Evolutionary conservation across 2,888 invertebrate species (phyloP).

Genomic region (Drosophila fungiperda): DNA sequence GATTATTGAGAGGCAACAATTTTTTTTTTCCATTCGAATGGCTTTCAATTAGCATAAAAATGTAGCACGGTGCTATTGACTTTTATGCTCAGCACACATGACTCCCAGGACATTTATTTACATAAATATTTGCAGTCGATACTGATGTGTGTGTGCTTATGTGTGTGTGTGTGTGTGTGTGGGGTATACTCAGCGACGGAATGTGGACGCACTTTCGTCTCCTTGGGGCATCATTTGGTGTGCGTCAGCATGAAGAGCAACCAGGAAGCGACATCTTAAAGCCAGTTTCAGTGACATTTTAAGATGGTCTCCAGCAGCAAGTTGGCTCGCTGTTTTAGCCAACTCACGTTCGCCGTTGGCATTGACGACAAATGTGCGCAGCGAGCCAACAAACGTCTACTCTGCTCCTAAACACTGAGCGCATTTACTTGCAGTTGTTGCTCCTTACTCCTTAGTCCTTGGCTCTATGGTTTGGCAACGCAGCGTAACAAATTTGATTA

Average conservation of each 20-base stretch:
- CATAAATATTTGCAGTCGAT: conserved; percentile 61
- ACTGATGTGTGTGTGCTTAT: conserved; percentile 7
- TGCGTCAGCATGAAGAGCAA: conserved; percentile 24
- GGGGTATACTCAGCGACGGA: conserved; percentile 8
- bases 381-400: conserved; percentile 47
- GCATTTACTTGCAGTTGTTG: conserved; percentile 35
- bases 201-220: conserved; percentile 53
- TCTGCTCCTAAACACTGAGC: conserved; percentile 14
- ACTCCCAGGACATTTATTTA: conserved; percentile 65
- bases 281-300: conserved; percentile 46
- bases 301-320: conserved; percentile 19
- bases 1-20: conserved; percentile 41
- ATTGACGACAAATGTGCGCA: conserved; percentile 68
- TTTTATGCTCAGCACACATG: conserved; percentile 36
- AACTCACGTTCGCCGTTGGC: conserved; percentile 25
- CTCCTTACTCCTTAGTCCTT: conserved; percentile 20
- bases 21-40: conserved; percentile 77
- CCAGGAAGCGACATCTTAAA: conserved; percentile 40
- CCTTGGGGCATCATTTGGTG: conserved; percentile 68
- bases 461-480: conserved; percentile 31
- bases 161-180: not conserved
- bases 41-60: conserved; percentile 84
- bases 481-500: conserved; percentile 74
- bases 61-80: conserved; percentile 61
- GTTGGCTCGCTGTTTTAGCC: conserved; percentile 1